These are phyloP conservation scores for Macroglossus sobrinus DNA, from an alignment of 2,113 vertebrate genomes.

Conservation along the genomic window DNA sequence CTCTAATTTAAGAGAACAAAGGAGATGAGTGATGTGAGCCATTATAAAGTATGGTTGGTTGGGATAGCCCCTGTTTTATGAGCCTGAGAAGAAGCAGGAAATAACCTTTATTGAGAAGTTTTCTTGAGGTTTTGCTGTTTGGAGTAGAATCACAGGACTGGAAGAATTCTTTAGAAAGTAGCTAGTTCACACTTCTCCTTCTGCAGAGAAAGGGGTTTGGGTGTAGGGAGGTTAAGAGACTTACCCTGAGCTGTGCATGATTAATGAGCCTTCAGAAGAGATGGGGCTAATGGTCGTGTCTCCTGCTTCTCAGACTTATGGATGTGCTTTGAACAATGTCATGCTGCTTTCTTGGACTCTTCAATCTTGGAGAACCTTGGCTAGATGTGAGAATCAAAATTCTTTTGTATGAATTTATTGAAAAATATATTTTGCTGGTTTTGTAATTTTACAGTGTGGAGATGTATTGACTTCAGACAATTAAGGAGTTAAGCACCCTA, in stretches of 20 bases:
- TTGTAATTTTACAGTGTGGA: neutral
- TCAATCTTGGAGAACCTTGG: neutral
- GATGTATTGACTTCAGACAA: slow-evolving; percentile 11
- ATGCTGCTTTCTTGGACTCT: neutral
- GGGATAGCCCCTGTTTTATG: neutral
- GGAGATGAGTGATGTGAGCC: neutral
- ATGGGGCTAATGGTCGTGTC: accelerated
- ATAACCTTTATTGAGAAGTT: neutral
- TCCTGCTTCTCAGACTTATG: neutral
- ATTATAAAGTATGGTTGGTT: neutral
- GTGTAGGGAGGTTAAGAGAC: neutral
- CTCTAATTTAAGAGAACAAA: neutral
- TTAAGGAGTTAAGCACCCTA: neutral
- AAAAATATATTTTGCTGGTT: neutral
- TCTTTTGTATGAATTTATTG: neutral
- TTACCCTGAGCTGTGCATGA: neutral
- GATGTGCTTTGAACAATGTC: neutral
- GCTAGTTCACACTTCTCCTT: neutral
- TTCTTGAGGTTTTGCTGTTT: neutral
- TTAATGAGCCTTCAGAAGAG: neutral
- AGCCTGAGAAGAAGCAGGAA: neutral
- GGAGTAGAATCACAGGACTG: neutral
- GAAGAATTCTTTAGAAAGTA: neutral
- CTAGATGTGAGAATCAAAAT: neutral
- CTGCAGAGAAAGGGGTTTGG: neutral